Evolutionary conservation across 2,797 vertebrate genomes (phyloP).

Genomic region (Spinus pinus): DNA sequence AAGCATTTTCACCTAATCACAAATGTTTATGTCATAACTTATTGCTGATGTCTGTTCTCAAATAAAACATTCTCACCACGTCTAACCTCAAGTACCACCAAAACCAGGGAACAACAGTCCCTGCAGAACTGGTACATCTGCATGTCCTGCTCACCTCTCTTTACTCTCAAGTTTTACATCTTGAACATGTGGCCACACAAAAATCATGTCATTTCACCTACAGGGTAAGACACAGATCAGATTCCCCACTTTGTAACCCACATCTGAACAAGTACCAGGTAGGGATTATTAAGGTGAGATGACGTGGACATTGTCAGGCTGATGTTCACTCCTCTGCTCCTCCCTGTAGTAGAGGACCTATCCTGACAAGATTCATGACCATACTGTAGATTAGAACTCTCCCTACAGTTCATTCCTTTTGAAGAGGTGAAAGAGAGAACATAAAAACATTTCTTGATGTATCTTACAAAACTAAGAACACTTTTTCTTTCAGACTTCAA

Average conservation of each 20-base stretch:
- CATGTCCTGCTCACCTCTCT: too few species aligned
- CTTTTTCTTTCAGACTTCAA: neutral
- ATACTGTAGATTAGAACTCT: neutral
- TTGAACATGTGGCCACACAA: neutral
- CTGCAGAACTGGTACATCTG: neutral
- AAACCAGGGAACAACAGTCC: neutral
- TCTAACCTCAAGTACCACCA: neutral
- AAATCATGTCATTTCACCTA: neutral
- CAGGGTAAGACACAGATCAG: accelerated
- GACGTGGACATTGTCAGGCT: accelerated
- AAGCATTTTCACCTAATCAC: neutral
- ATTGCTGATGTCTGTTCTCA: accelerated
- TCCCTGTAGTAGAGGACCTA: neutral
- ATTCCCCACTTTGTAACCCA: neutral
- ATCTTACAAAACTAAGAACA: neutral
- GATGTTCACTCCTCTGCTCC: neutral
- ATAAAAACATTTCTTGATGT: neutral
- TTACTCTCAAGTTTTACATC: neutral
- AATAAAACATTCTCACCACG: accelerated
- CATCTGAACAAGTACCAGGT: neutral
- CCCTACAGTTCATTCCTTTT: neutral
- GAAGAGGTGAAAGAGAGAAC: neutral
- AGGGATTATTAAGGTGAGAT: neutral
- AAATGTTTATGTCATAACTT: neutral
- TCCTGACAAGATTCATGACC: neutral